A percentile compares a stretch with the other conserved stretches of the same genome.
Evolutionary conservation across 2,113 vertebrate species (phyloP).

Genomic region (Macrotis lagotis): DNA sequence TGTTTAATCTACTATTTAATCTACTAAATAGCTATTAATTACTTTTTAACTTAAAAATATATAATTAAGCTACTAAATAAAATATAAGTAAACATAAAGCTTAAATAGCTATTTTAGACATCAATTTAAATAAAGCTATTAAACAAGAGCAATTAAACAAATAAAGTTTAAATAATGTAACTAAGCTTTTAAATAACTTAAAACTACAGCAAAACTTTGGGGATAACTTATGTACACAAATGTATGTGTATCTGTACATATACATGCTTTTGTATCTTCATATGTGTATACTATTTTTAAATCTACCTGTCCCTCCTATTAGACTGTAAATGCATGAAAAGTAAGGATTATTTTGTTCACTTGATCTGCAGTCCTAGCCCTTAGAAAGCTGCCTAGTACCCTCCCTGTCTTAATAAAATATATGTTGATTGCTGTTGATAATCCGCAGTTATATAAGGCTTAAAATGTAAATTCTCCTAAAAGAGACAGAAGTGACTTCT

Average conservation of each 20-base stretch:
- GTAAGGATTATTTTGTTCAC: background rate
- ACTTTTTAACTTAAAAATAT: too few relatives aligned
- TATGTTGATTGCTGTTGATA: background rate
- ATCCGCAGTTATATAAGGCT: background rate
- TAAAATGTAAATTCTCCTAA: background rate
- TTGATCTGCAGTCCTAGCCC: background rate
- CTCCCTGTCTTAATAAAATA: background rate
- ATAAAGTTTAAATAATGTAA: too few relatives aligned
- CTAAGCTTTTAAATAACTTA: background rate
- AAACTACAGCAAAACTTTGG: background rate
- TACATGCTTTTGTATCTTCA: background rate
- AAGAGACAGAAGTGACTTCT: background rate
- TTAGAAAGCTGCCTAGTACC: background rate
- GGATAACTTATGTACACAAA: background rate
- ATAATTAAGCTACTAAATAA: background rate
- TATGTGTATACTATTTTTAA: too few relatives aligned
- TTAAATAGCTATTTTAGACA: background rate
- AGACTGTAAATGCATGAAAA: background rate
- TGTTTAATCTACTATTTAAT: too few relatives aligned
- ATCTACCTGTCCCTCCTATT: background rate
- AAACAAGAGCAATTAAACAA: too few relatives aligned
- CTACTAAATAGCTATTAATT: too few relatives aligned
- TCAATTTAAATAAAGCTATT: background rate
- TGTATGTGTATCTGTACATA: background rate
- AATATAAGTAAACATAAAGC: background rate